Base-by-base conservation (phyloP, 2,888 invertebrate species). In the Lasioglossum leucozonium region DNA sequence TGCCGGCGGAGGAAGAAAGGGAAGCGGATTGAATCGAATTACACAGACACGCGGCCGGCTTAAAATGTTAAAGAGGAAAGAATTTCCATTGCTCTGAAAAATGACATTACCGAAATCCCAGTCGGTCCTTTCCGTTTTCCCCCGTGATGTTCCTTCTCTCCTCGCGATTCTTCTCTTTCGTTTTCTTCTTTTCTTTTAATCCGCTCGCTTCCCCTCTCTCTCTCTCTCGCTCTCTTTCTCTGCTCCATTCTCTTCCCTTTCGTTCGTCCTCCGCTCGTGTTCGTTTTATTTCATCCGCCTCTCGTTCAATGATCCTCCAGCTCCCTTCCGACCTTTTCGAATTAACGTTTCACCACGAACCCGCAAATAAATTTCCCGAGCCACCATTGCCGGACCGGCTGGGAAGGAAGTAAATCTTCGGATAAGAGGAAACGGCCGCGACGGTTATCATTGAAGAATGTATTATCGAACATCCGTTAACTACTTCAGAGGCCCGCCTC, bases 321-420 rank as follows among this genome's bases (percentile, higher is more conserved):
- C 73, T 77, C 76, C 77, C 82, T 79, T 67, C 80, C 85, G 90
- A 86, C 81, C 90, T 88, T 83, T 86, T 85, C 87, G 91, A 91
- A 90, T 89, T 89, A 91, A 90, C 91, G 89, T 90, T 87, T 89
- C 85, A 84, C 89, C 89, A 84, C 87, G 90, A 84, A 85, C 88
- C 89, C 87, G 90, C 90, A 88, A 89, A 90, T 89, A 89, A 89
- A 89, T 89, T 90, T 89, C 84, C 82, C 78, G 82, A 79, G 78
- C 89, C 79, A 82, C 88, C 79, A 83, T 89, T 90, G 85, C 88
- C 86, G 77, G 81, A 65, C 84, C 74, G 81, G 42, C 77, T 30
- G 67, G 77, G 73, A 84, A 84, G 81, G 85, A 87, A 81, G 85
- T 89, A 89, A 89, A 89, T 90, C 90, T 88, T 84, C 88, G 90